Conservation (phyloP, 2,888 invertebrate species). For the Trichogramma dendrolimi region DNA sequence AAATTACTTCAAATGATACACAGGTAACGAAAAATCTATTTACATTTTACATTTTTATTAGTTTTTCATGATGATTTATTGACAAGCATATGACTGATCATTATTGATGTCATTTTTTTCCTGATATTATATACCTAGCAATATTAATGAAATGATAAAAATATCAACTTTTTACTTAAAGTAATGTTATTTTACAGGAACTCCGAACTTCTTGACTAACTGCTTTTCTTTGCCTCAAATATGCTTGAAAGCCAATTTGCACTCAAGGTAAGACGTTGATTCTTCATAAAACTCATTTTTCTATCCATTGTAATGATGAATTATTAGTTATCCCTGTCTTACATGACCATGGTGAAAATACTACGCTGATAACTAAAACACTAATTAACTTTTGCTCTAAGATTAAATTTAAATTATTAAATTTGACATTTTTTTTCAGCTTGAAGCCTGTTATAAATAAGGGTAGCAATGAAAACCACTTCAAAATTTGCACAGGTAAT, state of each 20-base stretch:
- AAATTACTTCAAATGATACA: neutral
- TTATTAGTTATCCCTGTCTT: slow-evolving; percentile 48
- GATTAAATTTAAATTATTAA: neutral
- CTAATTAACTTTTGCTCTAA: neutral
- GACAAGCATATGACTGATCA: slow-evolving; percentile 48
- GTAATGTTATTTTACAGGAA: neutral
- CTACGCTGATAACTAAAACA: slow-evolving; percentile 34
- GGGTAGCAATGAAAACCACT: neutral
- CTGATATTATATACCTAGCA: slow-evolving; percentile 26
- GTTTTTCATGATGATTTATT: slow-evolving; percentile 37
- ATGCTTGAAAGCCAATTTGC: neutral
- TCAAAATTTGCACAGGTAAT: neutral
- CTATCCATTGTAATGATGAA: slow-evolving; percentile 34
- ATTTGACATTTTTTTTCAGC: neutral
- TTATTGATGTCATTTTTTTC: slow-evolving; percentile 37
- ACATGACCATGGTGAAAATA: slow-evolving; percentile 41
- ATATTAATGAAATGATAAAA: slow-evolving; percentile 1
- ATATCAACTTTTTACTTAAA: neutral
- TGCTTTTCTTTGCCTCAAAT: slow-evolving; percentile 4
- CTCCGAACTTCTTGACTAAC: neutral
- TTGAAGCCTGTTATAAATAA: neutral
- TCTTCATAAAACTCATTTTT: neutral
- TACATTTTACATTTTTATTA: neutral
- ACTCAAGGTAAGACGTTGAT: neutral
- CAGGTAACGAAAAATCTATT: too few species aligned